Evolutionary conservation across 2,797 vertebrate species (phyloP).

Genomic region (Pempheris klunzingeri): DNA sequence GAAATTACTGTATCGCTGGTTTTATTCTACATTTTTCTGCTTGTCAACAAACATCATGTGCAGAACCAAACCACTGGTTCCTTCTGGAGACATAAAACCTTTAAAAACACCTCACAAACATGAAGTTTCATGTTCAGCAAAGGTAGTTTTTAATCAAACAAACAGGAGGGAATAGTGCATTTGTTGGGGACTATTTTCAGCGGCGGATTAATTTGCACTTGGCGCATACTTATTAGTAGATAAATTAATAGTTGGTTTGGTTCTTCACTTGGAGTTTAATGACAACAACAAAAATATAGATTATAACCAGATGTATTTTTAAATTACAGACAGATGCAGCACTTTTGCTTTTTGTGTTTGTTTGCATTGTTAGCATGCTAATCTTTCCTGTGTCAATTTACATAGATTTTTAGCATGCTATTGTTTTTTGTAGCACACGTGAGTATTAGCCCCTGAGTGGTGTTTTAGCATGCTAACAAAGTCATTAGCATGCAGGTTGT

Average conservation of each 20-base stretch:
- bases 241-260: background rate
- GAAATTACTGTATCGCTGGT: background rate
- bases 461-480: slow-evolving; percentile 58
- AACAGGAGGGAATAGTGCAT: background rate
- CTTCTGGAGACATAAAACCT: background rate
- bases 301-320: background rate
- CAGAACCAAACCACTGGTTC: background rate
- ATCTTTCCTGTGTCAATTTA: slow-evolving; percentile 4
- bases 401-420: slow-evolving; percentile 45
- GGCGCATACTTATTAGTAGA: background rate
- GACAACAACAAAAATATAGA: slow-evolving; percentile 19
- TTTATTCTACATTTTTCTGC: background rate
- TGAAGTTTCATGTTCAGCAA: background rate
- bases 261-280: background rate
- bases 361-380: slow-evolving; percentile 48
- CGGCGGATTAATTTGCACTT: no score
- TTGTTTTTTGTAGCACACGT: slow-evolving; percentile 32
- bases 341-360: slow-evolving; percentile 12
- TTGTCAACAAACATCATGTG: background rate
- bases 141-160: background rate
- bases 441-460: slow-evolving; percentile 58
- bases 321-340: background rate
- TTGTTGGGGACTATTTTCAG: no score
- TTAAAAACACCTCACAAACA: background rate
- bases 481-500: slow-evolving; percentile 44